Percentiles rank a stretch among this genome's conserved stretches.
Evolutionary conservation across 1,140 invertebrate genomes (phyloP).

Genomic region (Drosophila tropicalis): DNA sequence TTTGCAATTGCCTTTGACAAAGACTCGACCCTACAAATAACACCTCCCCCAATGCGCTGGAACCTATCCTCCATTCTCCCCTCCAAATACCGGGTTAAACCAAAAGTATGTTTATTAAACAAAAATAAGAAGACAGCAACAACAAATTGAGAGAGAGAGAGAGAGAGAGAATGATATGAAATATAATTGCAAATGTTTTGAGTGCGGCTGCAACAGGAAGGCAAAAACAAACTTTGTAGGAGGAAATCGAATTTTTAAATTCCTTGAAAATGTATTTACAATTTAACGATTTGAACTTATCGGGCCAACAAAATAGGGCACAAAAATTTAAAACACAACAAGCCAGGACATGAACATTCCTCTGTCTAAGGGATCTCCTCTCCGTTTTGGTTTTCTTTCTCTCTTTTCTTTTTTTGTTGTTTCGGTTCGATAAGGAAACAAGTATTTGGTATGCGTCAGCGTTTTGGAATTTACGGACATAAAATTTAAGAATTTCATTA

Average conservation of each 20-base stretch:
- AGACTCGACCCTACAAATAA: constrained; percentile 20
- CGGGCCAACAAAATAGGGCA: neutral
- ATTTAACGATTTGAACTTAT: constrained; percentile 3
- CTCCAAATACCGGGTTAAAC: neutral
- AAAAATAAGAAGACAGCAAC: neutral
- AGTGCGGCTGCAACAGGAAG: neutral
- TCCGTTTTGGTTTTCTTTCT: neutral
- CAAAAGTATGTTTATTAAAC: constrained; percentile 11
- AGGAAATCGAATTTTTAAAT: constrained; percentile 3
- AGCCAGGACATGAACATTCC: neutral
- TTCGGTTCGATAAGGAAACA: constrained; percentile 7
- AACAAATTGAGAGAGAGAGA: neutral
- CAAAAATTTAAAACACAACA: neutral
- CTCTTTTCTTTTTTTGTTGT: neutral
- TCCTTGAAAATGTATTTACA: constrained; percentile 8
- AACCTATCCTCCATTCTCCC: neutral
- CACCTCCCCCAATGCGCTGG: neutral
- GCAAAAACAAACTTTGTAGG: neutral
- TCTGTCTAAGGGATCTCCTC: neutral
- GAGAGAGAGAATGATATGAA: neutral
- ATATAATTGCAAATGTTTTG: constrained; percentile 4
- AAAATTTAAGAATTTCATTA: constrained; percentile 8
- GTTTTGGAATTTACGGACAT: constrained; percentile 2
- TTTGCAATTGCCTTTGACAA: constrained; percentile 31
- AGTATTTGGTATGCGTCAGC: constrained; percentile 18